Base-by-base conservation (phyloP, 2,797 vertebrate genomes). In the Emys orbicularis region DNA sequence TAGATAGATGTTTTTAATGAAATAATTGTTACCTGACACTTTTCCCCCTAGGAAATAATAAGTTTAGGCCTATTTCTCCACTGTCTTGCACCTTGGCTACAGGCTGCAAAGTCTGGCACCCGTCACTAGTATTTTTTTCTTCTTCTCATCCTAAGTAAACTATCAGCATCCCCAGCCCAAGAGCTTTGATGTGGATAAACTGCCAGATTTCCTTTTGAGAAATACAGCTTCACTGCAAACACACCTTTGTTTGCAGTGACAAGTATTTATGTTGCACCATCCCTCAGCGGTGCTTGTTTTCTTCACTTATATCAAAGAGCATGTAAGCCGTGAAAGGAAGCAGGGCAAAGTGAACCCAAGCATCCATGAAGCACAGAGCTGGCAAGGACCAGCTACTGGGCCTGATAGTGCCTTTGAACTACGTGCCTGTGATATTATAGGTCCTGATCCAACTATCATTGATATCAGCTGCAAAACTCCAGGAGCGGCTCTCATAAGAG, bases 1-100 rank as follows among this genome's bases (percentile, higher is more conserved):
- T 54, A 92, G 87, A 81, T 18, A n/a, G 15, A 37, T 90, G 37
- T n/a, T 89, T 94, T 56, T 82, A 84, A 96, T 68, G 52, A 92
- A 92, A 80, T 92, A 91, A 96, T 94, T 84, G 0, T 93, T 88
- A 83, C 15, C 68, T 88, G 77, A 88, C 29, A 34, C 44, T 2
- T 90, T 90, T 90, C 85, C 86, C 23, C 47, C 54, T 56, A 19
- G 31, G n/a, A 89, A 83, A 77, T 11, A 93, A 90, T 83, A 90
- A 2, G 12, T 65, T 90, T 61, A 31, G 5, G 1, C 53, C 85
- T 84, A 44, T 52, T 83, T 93, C 90, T 90, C 88, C 72, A 56
- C 18, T 34, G 12, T 77, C 25, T 86, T 86, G 41, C 16, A 16
- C 88, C 65, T 93, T 81, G 37, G 81, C 50, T 95, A 93, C 79